Conservation (phyloP, 2,113 vertebrate species). For the Clarias batrachus region DNA sequence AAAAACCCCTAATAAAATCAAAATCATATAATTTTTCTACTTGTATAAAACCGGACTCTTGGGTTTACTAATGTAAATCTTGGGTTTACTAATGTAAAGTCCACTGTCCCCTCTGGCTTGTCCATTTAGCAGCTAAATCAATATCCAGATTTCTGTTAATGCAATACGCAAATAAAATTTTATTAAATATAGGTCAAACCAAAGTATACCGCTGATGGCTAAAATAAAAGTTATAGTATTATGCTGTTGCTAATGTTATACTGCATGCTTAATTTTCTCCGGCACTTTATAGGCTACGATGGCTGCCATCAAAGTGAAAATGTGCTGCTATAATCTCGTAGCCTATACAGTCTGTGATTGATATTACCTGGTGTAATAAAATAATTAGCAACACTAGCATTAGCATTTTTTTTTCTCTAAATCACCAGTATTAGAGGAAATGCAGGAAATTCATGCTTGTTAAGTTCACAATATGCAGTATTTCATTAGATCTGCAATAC, state of each 20-base stretch:
- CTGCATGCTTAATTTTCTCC: background rate
- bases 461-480: background rate
- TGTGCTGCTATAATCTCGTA: constrained; percentile 9
- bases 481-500: background rate
- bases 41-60: too few species aligned
- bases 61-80: background rate
- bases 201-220: background rate
- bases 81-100: background rate
- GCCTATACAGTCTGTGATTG: background rate
- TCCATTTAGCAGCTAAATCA: background rate
- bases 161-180: background rate
- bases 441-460: background rate
- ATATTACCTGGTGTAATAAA: constrained; percentile 40
- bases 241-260: background rate
- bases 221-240: background rate
- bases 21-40: too few species aligned
- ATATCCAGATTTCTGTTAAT: background rate
- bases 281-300: background rate
- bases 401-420: background rate
- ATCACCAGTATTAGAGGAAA: background rate
- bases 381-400: constrained; percentile 33
- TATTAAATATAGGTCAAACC: background rate
- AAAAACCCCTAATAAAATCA: too few species aligned
- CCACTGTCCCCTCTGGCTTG: background rate
- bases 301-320: background rate